Evolutionary conservation across 2,888 invertebrate genomes (phyloP).

Genomic region (Silvanus unidentatus): DNA sequence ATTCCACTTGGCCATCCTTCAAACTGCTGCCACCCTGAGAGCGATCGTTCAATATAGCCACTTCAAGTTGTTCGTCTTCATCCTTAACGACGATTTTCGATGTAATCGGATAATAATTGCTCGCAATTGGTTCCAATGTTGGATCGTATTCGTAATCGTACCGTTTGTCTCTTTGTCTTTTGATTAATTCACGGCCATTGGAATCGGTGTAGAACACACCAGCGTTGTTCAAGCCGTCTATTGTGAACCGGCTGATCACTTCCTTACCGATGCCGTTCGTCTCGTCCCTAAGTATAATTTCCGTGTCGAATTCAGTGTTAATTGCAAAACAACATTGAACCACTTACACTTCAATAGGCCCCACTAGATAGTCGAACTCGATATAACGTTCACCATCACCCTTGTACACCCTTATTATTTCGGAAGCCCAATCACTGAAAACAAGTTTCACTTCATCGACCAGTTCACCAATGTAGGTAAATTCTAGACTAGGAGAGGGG

Average conservation of each 20-base stretch:
- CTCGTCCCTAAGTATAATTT: slow-evolving; percentile 9
- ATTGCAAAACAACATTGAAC: too few relatives aligned
- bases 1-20: slow-evolving; percentile 53
- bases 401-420: slow-evolving; percentile 63
- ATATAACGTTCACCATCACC: slow-evolving; percentile 45
- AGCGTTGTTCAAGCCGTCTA: slow-evolving; percentile 23
- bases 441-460: slow-evolving; percentile 52
- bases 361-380: slow-evolving; percentile 72
- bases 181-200: slow-evolving; percentile 68
- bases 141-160: slow-evolving; percentile 34
- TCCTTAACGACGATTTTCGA: slow-evolving; percentile 55
- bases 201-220: slow-evolving; percentile 67
- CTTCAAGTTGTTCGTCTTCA: slow-evolving; percentile 41
- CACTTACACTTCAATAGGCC: slow-evolving; percentile 63
- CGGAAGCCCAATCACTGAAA: slow-evolving; percentile 65
- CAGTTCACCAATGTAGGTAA: slow-evolving; percentile 13
- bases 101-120: slow-evolving; percentile 73
- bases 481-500: slow-evolving; percentile 2
- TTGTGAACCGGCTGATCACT: slow-evolving; percentile 58
- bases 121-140: slow-evolving; percentile 51
- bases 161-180: slow-evolving; percentile 53
- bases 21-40: slow-evolving; percentile 57
- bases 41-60: slow-evolving; percentile 56
- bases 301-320: neutral
- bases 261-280: slow-evolving; percentile 54